A percentile compares a stretch with the other conserved stretches of the same genome.
phyloP scores from a whole-genome alignment of 2,888 invertebrate genomes.

The Synanthedon myopaeformis region DNA sequence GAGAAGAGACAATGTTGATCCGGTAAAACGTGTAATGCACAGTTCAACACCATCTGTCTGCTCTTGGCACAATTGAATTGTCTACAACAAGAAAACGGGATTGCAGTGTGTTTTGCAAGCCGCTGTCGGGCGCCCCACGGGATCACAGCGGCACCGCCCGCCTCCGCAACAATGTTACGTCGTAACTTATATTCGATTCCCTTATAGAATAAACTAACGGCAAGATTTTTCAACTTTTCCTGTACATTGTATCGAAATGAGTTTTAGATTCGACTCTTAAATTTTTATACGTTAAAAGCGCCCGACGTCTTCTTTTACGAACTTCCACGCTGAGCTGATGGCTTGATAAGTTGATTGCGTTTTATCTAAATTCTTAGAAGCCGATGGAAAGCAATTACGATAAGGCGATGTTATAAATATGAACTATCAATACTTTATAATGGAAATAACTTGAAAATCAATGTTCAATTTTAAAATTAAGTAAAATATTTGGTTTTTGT shows the following conservation, averaged over 20 bases:
- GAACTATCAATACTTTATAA: too few species aligned
- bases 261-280: neutral
- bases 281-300: neutral
- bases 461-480: too few species aligned
- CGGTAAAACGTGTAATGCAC: neutral
- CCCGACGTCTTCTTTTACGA: neutral
- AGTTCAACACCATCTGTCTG: neutral
- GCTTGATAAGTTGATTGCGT: neutral
- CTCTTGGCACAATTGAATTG: slow-evolving; percentile 19
- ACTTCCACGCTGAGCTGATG: neutral
- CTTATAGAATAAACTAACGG: slow-evolving; percentile 27
- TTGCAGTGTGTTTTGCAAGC: slow-evolving; percentile 24
- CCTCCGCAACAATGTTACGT: slow-evolving; percentile 18
- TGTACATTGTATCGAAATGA: neutral
- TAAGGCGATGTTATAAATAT: too few species aligned
- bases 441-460: too few species aligned
- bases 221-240: slow-evolving; percentile 10
- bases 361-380: neutral
- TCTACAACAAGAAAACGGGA: slow-evolving; percentile 26
- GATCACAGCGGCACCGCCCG: slow-evolving; percentile 10
- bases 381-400: neutral
- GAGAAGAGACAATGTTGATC: neutral
- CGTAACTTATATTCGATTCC: slow-evolving; percentile 40
- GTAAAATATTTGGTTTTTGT: too few species aligned
- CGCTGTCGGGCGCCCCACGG: slow-evolving; percentile 11